Base-by-base conservation (phyloP, 2,113 vertebrate species). In the Odocoileus virginianus region DNA sequence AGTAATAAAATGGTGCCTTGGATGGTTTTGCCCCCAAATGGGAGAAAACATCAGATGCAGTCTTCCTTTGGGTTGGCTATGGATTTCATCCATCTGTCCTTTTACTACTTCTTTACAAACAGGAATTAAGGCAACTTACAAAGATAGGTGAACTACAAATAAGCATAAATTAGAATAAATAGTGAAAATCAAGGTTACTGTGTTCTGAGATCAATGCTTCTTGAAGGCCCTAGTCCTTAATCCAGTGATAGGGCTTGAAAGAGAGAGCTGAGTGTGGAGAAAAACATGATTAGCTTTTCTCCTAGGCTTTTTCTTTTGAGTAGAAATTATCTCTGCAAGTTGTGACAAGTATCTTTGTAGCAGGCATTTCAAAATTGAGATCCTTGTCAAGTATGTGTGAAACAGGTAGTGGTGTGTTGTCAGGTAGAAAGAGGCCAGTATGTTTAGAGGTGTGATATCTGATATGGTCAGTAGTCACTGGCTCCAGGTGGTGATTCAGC, bases 341-440 rank as follows among this genome's bases (percentile, higher is more conserved):
- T 96, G 90, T 55, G 76, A 78, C 81, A 85, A 83, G 43, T 89
- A 71, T 96, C 50, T 91, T 1, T 94, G 10, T 74, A 86, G 78
- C 71, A 91, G 71, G 40, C 43, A 50, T 94, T 97, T 97, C 27
- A 61, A 91, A 92, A 57, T 25, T 79, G 79, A 95, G 47, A 47
- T 71, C 74, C 33, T 82, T 96, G 54, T 85, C 52, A 92, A 17
- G 16, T 95, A 94, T 55, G 67, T 21, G 33, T 76, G 52, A 84
- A 71, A 4, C 30, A 87, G 87, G 40, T 95, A 45, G 43, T 52
- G 60, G 33, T 79, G 13, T 89, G 45, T 87, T 91, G 33, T 81
- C 71, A 28, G 14, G 50, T 78, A 71, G 40, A 28, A 79, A 83
- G 27, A 90, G 47, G 30, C 50, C 67, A 47, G 25, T 95, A 30